Percentiles rank a stretch among this genome's conserved stretches.
phyloP scores from a whole-genome alignment of 1,140 invertebrate species.

The Limonius californicus region DNA sequence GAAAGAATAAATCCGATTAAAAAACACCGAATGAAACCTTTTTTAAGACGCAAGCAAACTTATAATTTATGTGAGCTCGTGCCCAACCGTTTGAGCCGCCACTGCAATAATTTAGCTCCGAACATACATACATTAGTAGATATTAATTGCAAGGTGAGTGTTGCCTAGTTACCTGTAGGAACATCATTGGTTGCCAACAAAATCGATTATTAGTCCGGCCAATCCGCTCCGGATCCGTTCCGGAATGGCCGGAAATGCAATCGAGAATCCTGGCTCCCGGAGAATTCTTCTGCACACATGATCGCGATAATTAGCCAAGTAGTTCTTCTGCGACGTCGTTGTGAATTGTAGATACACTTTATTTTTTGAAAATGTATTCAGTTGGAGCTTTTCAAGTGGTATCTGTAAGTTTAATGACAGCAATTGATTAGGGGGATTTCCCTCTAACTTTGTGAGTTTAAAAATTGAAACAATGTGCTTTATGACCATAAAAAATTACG shows the following conservation, averaged over 20 bases:
- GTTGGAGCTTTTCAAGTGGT: no score
- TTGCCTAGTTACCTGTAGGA: neutral
- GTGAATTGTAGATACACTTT: no score
- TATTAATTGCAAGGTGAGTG: neutral
- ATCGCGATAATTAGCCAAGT: neutral
- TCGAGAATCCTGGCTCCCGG: neutral
- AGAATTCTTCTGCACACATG: neutral
- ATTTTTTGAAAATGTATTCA: no score
- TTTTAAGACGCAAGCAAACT: no score
- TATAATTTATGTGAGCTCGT: no score
- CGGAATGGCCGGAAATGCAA: neutral
- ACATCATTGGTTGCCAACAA: neutral
- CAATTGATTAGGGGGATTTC: neutral
- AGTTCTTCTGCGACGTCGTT: neutral
- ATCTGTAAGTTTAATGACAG: no score
- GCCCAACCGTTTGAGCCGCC: no score
- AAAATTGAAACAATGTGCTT: neutral
- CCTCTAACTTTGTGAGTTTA: neutral
- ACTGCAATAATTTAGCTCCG: no score
- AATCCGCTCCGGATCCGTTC: neutral
- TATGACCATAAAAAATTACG: neutral
- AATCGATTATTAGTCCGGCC: neutral
- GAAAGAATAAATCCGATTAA: no score
- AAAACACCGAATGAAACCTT: no score
- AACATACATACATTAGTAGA: no score